Evolutionary conservation across 1,140 invertebrate species (phyloP), one percentile per base, ranked within the genome.

Genomic region (Formica selysi): DNA sequence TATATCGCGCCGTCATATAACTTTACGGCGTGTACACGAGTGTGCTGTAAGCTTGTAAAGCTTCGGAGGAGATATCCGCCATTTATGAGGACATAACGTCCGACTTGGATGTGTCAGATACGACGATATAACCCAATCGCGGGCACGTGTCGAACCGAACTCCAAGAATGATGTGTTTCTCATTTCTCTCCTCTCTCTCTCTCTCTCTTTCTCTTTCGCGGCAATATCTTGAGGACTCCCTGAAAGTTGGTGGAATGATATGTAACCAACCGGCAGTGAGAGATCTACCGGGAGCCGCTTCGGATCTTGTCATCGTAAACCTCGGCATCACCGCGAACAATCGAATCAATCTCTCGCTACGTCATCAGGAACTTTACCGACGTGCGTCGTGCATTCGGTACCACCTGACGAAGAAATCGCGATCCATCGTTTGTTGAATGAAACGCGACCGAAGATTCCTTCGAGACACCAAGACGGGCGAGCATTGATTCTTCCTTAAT

Each of bases 341-440:
- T 76, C 48, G 70, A 51, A 61, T 85, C 73, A 22, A n/a, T 7
- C 41, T 11, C 68, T 5, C 6, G n/a, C 11, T 51, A 16, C 16
- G 29, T 68, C 51, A 54, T 41, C 87, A 26, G n/a, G 62, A 38
- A 86, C 86, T 87, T 90, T 89, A 89, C 32, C 62, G 16, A 79
- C 89, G 85, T 51, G 86, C 84, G 88, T 32, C 57, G 64, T 36
- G 65, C 65, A 65, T 41, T 74, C 68, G 70, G 62, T 67, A 80
- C 26, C 74, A 78, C 22, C 26, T 44, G 79, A 81, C 79, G 79
- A 81, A 26, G 79, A 57, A 83, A 86, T 90, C 88, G 76, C 86
- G 88, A 78, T n/a, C 76, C 41, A 88, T 90, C 88, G 79, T 90
- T 90, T 3, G 41, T 19, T 90, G 89, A 90, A 90, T 90, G 59